Conservation (phyloP, 2,888 invertebrate species). For the Rhogogaster chlorosoma region DNA sequence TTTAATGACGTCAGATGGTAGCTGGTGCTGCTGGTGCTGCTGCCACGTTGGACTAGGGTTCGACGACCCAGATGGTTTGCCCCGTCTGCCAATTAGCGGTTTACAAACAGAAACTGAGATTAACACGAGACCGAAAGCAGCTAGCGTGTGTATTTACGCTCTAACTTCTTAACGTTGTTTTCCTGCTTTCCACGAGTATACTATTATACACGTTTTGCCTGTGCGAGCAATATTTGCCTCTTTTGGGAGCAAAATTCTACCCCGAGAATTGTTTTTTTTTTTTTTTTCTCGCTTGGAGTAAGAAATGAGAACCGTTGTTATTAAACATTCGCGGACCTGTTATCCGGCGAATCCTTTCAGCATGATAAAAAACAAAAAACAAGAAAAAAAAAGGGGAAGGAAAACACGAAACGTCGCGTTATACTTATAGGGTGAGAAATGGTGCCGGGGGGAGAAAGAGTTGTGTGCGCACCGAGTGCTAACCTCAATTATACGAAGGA, state of each 20-base stretch:
- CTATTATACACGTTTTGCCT: no score
- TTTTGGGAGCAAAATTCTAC: neutral
- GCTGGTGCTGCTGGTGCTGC: neutral
- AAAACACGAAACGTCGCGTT: conserved; percentile 53
- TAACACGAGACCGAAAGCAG: conserved; percentile 41
- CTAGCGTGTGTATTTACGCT: conserved; percentile 13
- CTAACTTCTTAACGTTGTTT: conserved; percentile 47
- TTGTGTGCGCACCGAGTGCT: conserved; percentile 25
- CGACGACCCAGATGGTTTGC: conserved; percentile 40
- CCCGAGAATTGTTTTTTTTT: neutral
- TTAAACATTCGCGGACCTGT: conserved; percentile 12
- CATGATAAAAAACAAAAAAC: neutral
- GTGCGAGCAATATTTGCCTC: neutral
- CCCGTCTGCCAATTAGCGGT: conserved; percentile 46
- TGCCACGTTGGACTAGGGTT: conserved; percentile 24
- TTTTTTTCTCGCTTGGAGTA: neutral
- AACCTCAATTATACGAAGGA: conserved; percentile 40
- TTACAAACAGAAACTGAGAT: conserved; percentile 48
- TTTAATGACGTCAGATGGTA: conserved; percentile 15
- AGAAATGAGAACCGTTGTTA: conserved; percentile 15
- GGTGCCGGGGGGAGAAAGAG: neutral
- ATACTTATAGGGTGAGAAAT: conserved; percentile 16
- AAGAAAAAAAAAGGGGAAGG: neutral
- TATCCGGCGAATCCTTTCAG: conserved; percentile 36
- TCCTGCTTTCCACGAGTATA: neutral